These are phyloP conservation scores for Plectropomus leopardus DNA, from an alignment of 2,113 vertebrate genomes.

Conservation along the genomic window DNA sequence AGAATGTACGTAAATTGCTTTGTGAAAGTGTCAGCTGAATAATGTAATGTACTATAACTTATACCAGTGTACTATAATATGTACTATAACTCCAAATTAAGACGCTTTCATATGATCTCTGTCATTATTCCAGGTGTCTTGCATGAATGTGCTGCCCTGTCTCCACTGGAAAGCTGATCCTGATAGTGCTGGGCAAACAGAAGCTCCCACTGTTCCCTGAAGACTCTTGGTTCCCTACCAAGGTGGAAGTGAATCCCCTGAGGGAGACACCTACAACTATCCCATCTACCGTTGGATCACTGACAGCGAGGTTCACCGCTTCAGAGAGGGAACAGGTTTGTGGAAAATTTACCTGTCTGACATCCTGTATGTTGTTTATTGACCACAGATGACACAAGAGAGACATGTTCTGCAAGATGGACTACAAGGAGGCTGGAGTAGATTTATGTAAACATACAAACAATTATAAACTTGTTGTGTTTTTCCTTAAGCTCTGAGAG, in stretches of 20 bases:
- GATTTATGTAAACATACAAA: background rate
- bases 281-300: slow-evolving; percentile 75
- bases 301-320: slow-evolving; percentile 41
- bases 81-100: too few relatives aligned
- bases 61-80: too few relatives aligned
- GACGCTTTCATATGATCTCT: background rate
- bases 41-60: too few relatives aligned
- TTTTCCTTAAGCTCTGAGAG: slow-evolving; percentile 48
- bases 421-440: background rate
- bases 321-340: slow-evolving; percentile 75
- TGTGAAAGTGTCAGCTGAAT: too few relatives aligned
- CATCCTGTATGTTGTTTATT: background rate
- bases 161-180: slow-evolving; percentile 69
- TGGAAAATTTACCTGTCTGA: background rate
- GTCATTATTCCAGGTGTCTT: slow-evolving; percentile 27
- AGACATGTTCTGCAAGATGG: background rate
- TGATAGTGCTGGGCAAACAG: slow-evolving; percentile 72
- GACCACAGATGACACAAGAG: background rate
- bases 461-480: background rate
- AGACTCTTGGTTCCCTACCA: slow-evolving; percentile 73
- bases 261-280: slow-evolving; percentile 58
- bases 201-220: background rate
- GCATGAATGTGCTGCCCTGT: slow-evolving; percentile 40
- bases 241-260: slow-evolving; percentile 64
- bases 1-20: too few relatives aligned